phyloP scores from a whole-genome alignment of 2,113 vertebrate genomes.

The Motacilla tschutschensis region DNA sequence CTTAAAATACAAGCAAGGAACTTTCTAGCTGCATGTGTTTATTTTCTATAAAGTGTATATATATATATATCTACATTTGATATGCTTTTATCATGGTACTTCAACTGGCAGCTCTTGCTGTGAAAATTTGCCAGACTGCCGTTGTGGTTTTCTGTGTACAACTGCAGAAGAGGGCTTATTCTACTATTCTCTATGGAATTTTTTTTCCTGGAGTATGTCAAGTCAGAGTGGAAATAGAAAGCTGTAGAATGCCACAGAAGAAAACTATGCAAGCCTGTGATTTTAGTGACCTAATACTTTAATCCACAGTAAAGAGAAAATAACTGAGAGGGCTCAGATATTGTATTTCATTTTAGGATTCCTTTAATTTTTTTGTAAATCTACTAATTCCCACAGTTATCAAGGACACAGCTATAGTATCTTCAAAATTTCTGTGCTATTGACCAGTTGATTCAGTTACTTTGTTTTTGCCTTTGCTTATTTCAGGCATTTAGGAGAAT shows the following conservation, averaged over 20 bases:
- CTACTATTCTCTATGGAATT: background rate
- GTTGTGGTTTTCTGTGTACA: background rate
- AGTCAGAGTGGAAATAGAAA: background rate
- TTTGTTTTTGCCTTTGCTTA: background rate
- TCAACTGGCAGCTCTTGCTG: background rate
- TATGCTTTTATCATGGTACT: background rate
- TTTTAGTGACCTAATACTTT: background rate
- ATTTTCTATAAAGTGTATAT: background rate
- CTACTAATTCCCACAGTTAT: fast-evolving
- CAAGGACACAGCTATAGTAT: background rate
- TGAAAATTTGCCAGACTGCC: background rate
- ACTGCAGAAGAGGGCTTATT: background rate
- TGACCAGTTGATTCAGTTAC: background rate
- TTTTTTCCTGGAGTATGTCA: background rate
- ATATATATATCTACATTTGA: background rate
- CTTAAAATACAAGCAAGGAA: background rate
- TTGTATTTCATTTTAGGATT: background rate
- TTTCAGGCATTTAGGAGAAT: background rate
- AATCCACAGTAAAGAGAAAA: background rate
- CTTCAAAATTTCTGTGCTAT: background rate
- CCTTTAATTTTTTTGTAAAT: background rate
- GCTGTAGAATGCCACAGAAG: background rate
- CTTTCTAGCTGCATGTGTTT: background rate
- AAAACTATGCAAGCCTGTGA: background rate
- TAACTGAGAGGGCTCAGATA: background rate